These are phyloP conservation scores for Epinotia nisella DNA, from an alignment of 2,888 invertebrate species.

Conservation along the genomic window DNA sequence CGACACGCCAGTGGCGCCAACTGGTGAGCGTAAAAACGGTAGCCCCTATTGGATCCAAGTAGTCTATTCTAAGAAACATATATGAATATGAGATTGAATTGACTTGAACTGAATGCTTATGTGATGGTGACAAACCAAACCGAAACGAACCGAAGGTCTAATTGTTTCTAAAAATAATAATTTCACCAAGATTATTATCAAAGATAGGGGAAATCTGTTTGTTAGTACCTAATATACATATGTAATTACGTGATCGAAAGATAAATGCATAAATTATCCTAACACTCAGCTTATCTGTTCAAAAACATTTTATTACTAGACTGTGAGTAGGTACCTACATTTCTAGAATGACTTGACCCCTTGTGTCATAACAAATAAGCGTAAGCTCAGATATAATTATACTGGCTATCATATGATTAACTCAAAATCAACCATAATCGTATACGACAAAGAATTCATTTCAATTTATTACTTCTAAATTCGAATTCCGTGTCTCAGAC, in stretches of 20 bases:
- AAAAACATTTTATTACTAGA: no score
- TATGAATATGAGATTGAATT: no score
- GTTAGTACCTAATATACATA: constrained; percentile 10
- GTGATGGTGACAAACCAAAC: no score
- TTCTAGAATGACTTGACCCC: background rate
- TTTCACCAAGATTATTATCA: background rate
- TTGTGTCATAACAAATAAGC: background rate
- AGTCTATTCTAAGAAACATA: no score
- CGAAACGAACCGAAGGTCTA: no score
- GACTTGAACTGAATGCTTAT: no score
- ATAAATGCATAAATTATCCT: background rate
- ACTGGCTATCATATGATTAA: background rate
- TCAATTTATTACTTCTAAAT: background rate
- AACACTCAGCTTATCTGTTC: no score
- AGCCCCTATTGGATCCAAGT: no score
- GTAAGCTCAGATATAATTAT: background rate
- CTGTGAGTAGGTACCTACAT: no score
- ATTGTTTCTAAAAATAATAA: background rate
- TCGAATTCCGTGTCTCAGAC: background rate
- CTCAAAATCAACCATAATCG: background rate
- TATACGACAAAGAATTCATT: background rate
- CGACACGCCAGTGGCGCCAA: no score
- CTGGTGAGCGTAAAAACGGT: no score
- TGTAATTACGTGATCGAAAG: background rate
- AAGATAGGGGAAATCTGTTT: no score